Evolutionary conservation across 2,113 vertebrate species (phyloP), one percentile per base, ranked within the genome.

Genomic region (Chamaetylas fuelleborni): DNA sequence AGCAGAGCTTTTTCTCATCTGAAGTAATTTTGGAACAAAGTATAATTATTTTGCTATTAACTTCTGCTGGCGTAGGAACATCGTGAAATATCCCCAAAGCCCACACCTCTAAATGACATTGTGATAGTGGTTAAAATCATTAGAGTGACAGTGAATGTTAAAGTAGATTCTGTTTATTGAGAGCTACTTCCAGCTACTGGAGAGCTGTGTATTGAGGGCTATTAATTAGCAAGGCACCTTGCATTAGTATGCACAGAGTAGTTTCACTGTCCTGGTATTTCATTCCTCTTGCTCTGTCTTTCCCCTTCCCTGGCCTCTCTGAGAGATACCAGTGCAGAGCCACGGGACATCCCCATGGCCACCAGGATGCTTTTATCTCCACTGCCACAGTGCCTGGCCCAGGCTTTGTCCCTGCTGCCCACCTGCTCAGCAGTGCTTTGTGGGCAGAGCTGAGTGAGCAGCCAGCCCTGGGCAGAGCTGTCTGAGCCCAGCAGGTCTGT

Each of bases 11-110:
- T 51, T 71, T 84, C 83, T 86, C n/a, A 62, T 58, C 38, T 74
- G 33, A 74, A 92, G 69, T 84, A 10, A 81, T 93, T 90, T 91
- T 77, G 42, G 56, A 91, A 86, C 56, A 78, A 92, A 86, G 77
- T 47, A 36, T 81, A 94, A 96, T 95, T 95, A 93, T 93, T 97
- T 88, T 88, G 80, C 96, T 64, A 95, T 95, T 93, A 93, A 88
- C 56, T 92, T 84, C 65, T 61, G 58, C 66, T 81, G 80, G 60
- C 3, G 2, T 33, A 71, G 67, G 65, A 90, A 92, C 51, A 83
- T 53, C 8, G 1, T 3, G 60, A 88, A 92, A 74, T 19, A 88
- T 95, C 88, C 87, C 93, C 48, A 38, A 95, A 92, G 93, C n/a
- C 76, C 90, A 86, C 69, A 95, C 64, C 90, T 94, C 85, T 83